phyloP scores from a whole-genome alignment of 2,797 vertebrate species.

The Gymnothorax reevesii region DNA sequence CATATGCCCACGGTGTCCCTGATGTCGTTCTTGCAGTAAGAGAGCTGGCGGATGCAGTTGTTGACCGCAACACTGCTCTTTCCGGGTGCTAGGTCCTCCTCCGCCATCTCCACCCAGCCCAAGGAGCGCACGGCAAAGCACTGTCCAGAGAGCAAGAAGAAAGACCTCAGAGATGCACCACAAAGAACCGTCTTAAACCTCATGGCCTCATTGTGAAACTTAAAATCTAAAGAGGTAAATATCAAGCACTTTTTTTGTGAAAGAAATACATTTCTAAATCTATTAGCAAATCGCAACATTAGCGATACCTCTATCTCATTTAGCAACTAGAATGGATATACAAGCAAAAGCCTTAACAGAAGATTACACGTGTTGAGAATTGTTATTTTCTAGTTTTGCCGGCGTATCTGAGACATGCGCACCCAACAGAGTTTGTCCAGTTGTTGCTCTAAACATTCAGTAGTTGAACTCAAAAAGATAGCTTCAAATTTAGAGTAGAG shows the following conservation, averaged over 20 bases:
- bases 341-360: too few species aligned
- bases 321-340: too few species aligned
- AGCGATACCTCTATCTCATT: too few species aligned
- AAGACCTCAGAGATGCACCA: neutral
- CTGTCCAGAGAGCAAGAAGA: slow-evolving; percentile 59
- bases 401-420: neutral
- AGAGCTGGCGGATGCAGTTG: slow-evolving; percentile 94
- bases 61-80: slow-evolving; percentile 90
- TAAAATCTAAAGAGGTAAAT: too few species aligned
- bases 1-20: slow-evolving; percentile 88
- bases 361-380: too few species aligned
- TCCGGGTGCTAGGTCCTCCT: slow-evolving; percentile 87
- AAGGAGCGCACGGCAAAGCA: slow-evolving; percentile 92
- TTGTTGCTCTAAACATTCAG: neutral
- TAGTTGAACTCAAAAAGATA: neutral
- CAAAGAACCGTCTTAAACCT: too few species aligned
- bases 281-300: too few species aligned
- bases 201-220: too few species aligned
- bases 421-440: neutral
- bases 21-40: slow-evolving; percentile 93
- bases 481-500: neutral
- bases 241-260: too few species aligned
- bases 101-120: slow-evolving; percentile 97
- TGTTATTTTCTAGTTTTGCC: too few species aligned
- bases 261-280: too few species aligned